A percentile compares a stretch with the other conserved stretches of the same genome.
phyloP scores from a whole-genome alignment of 2,888 invertebrate genomes.

The Timema cristinae region DNA sequence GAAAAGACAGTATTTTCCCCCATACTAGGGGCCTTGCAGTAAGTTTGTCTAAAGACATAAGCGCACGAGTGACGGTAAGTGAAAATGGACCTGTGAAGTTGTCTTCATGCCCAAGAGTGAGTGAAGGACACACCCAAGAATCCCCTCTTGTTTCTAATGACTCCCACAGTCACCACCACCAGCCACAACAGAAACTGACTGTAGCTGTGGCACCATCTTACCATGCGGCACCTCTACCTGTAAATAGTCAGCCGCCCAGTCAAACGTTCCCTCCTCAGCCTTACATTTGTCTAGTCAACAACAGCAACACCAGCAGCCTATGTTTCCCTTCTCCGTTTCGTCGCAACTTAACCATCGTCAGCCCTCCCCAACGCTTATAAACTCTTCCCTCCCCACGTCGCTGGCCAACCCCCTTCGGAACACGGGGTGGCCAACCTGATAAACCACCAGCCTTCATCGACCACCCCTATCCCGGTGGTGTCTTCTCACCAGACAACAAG shows the following conservation, averaged over 20 bases:
- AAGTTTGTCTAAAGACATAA: neutral
- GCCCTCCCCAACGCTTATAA: neutral
- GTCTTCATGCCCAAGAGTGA: neutral
- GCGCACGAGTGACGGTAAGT: neutral
- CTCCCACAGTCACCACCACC: too few species aligned
- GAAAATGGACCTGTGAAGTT: neutral
- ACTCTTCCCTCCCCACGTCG: too few species aligned
- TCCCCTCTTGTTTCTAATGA: neutral
- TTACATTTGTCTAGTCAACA: constrained; percentile 14
- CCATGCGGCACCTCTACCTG: neutral
- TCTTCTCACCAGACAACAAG: neutral
- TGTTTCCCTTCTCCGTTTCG: neutral
- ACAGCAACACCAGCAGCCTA: neutral
- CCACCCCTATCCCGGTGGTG: neutral
- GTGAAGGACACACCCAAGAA: neutral
- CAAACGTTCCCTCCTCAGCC: neutral
- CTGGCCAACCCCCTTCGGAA: neutral
- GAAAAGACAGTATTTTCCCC: constrained; percentile 8
- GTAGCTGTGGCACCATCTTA: constrained; percentile 1
- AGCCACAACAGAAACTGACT: neutral
- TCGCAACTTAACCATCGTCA: neutral
- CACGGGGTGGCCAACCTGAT: neutral
- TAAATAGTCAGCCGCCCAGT: constrained; percentile 8
- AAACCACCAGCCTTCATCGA: neutral
- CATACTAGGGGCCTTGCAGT: constrained; percentile 4